Evolutionary conservation across 2,797 vertebrate genomes (phyloP), one percentile per base, ranked within the genome.

Genomic region (Spheniscus humboldti): DNA sequence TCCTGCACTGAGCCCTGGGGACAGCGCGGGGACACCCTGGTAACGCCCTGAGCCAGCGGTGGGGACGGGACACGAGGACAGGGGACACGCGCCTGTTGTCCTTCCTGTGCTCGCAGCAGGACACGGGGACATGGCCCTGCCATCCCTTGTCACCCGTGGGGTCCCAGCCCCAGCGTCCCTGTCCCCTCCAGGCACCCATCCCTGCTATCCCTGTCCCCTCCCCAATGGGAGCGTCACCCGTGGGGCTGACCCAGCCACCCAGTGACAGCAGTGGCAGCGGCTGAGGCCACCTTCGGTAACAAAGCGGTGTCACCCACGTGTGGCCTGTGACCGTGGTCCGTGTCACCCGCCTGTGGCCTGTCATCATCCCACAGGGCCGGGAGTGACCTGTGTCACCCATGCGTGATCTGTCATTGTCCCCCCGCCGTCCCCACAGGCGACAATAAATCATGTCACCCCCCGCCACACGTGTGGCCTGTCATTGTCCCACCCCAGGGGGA

Each of bases 1-100:
- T 99, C 92, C 30, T 99, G 31, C 5, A 6, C 30, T 45, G 41
- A 47, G 23, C 64, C 47, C 4, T 15, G 67, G 67, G 48, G 63
- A 66, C 63, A 66, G 27, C 18, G 4, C 8, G 41, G 64, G 43
- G 68, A 53, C 50, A 22, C 25, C 47, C 16, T 25, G 9, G 17
- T 33, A 27, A 48, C 23, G 24, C 66, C 45, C 67, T 17, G 27
- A 52, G 67, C 67, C 10, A 9, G 67, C 14, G 6, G 11, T 13
- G 13, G 66, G 50, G 47, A 22, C 47, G 67, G n/a, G 48, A 52
- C 10, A 22, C 7, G 4, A 25, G 64, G 43, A 68, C 24, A 13
- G 45, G 66, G 45, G 45, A 47, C 45, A 20, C 19, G 18, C 12
- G 30, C 30, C 53, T 11, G 17, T 13, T 2, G 5, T 9, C 55